Percentiles rank a stretch among this genome's conserved stretches.
These are phyloP conservation scores for Halcyon smyrnensis DNA, from an alignment of 2,797 vertebrate genomes.

Conservation along the genomic window DNA sequence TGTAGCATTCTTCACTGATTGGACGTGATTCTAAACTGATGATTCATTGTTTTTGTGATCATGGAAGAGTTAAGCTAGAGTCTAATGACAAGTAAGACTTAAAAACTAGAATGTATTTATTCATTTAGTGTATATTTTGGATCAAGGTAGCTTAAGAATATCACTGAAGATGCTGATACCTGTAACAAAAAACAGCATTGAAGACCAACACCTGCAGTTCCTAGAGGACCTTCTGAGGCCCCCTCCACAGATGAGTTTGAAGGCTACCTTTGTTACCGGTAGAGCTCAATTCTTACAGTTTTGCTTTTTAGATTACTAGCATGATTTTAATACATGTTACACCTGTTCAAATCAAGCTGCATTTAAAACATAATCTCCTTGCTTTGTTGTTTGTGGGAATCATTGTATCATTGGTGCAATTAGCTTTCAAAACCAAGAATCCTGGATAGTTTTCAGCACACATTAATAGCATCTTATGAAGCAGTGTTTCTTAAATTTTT, in stretches of 20 bases:
- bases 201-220: neutral
- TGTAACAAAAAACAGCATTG: neutral
- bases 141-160: neutral
- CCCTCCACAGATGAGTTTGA: neutral
- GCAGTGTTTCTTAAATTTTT: slow-evolving; percentile 5
- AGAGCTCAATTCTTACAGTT: neutral
- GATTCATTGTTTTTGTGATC: neutral
- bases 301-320: neutral
- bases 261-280: neutral
- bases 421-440: neutral
- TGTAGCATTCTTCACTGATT: neutral
- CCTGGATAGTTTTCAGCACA: neutral
- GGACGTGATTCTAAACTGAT: neutral
- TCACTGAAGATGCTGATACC: neutral
- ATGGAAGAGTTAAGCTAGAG: neutral
- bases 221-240: neutral
- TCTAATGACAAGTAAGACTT: neutral
- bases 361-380: neutral
- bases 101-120: neutral
- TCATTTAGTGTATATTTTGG: neutral
- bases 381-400: neutral
- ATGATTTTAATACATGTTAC: neutral
- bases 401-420: neutral
- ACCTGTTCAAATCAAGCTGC: neutral
- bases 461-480: neutral